Percentiles rank a stretch among this genome's conserved stretches.
Conservation (phyloP, 2,797 vertebrate species). For the Phoxinus dragarum region DNA sequence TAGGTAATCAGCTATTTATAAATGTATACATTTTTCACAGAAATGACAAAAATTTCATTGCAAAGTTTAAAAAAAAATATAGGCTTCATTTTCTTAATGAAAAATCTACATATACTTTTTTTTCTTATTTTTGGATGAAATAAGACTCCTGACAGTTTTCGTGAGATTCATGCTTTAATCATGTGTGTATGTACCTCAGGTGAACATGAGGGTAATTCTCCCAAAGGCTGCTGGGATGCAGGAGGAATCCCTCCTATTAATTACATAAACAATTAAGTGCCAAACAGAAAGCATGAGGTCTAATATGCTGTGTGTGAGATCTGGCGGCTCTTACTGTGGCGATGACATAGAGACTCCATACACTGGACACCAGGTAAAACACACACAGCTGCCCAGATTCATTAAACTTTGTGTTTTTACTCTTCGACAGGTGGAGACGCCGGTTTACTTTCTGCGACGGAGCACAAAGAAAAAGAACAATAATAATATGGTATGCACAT, state of each 20-base stretch:
- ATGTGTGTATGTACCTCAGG: constrained; percentile 82
- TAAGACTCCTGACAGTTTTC: background rate
- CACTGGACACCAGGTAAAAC: constrained; percentile 91
- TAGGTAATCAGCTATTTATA: background rate
- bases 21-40: background rate
- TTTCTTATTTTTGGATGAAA: background rate
- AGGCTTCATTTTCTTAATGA: background rate
- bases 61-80: background rate
- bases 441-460: constrained; percentile 92
- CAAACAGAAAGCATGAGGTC: background rate
- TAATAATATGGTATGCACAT: background rate
- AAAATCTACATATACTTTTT: background rate
- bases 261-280: constrained; percentile 16
- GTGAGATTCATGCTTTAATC: background rate
- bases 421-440: constrained; percentile 96
- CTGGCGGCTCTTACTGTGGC: constrained; percentile 81
- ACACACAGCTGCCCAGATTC: constrained; percentile 95
- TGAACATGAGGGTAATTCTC: constrained; percentile 96
- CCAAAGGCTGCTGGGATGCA: constrained; percentile 94
- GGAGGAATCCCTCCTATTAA: constrained; percentile 90
- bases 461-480: constrained; percentile 31
- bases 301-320: constrained; percentile 12
- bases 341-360: constrained; percentile 92
- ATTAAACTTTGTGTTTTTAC: constrained; percentile 97
- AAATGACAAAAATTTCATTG: background rate